Evolutionary conservation across 2,888 invertebrate genomes (phyloP).

Genomic region (Pollenia labialis): DNA sequence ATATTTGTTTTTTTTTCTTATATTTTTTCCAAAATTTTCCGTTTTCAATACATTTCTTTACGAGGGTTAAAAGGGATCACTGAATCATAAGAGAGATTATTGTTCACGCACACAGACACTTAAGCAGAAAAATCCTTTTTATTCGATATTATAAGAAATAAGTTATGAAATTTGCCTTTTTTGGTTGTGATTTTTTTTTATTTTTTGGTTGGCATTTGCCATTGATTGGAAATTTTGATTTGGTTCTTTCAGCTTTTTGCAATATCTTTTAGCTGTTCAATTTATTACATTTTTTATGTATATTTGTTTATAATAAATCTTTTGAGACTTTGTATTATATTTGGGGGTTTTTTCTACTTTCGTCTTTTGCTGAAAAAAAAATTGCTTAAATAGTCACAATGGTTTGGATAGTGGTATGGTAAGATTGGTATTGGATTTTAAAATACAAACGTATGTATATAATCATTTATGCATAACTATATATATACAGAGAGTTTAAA

Average conservation of each 20-base stretch:
- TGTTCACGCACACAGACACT: conserved; percentile 1
- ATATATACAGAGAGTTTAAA: background rate
- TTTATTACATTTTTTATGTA: conserved; percentile 30
- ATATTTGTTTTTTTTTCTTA: background rate
- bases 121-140: conserved; percentile 6
- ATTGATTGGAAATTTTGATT: conserved; percentile 18
- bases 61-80: conserved; percentile 11
- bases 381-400: conserved; percentile 12
- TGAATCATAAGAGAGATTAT: conserved; percentile 7
- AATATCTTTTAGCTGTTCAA: conserved; percentile 26
- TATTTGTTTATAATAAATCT: conserved; percentile 42
- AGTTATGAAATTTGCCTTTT: conserved; percentile 32
- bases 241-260: background rate
- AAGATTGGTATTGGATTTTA: background rate
- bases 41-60: background rate
- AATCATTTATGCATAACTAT: background rate
- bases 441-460: too few relatives aligned
- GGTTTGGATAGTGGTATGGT: background rate
- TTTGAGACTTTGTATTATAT: conserved; percentile 11
- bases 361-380: background rate
- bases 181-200: background rate
- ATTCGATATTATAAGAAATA: background rate
- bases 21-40: background rate
- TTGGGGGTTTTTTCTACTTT: background rate
- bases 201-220: background rate